Base-by-base conservation (phyloP, 92 coral and sea anemone species). In the Porites evermanni region DNA sequence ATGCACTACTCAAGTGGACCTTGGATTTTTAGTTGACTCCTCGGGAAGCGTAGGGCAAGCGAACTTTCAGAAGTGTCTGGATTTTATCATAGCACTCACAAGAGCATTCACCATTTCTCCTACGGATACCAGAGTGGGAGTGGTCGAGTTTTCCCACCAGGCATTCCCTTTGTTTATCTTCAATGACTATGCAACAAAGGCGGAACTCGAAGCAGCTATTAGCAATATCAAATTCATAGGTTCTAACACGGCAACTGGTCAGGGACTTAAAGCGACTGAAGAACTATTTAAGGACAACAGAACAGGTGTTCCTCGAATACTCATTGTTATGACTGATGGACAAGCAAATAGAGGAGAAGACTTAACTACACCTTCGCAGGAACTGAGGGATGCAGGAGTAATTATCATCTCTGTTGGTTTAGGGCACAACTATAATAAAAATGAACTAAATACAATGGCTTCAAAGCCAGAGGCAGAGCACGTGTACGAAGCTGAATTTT, bases 291-390 rank as follows among this genome's bases (percentile, higher is more conserved):
- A 51, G 61, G 79, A 83, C 16, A 93, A 94, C 7, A 89, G 98
- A 1, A 74, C 53, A 10, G 90, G 85, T 5, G 96, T 95, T 14
- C 93, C 98, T 6, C 90, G 86, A 70, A 77, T 95, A 2, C 93
- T 95, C 11, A 81, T 95, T 16, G 87, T 91, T 11, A 73, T 95
- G 69, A 90, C 95, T 11, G 98, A 91, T 56, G 96, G 98, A 6
- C 74, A 87, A 26, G 63, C 63, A 56, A 56, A 3, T 8, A 86
- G 93, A 7, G 79, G 87, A 54, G 96, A 93, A 67, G 91, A 88
- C 83, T 88, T 91, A 59, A 89, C 87, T 14, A 88, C 78, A 75
- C 94, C 96, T 50, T 83, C 98, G n/a, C 87, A 77, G 53, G 83
- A 74, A 52, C 67, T 95, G 14, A 92, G 85, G 65, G 67, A 86